Base-by-base conservation (phyloP, 1,140 invertebrate species). In the Lordiphosa stackelbergi region DNA sequence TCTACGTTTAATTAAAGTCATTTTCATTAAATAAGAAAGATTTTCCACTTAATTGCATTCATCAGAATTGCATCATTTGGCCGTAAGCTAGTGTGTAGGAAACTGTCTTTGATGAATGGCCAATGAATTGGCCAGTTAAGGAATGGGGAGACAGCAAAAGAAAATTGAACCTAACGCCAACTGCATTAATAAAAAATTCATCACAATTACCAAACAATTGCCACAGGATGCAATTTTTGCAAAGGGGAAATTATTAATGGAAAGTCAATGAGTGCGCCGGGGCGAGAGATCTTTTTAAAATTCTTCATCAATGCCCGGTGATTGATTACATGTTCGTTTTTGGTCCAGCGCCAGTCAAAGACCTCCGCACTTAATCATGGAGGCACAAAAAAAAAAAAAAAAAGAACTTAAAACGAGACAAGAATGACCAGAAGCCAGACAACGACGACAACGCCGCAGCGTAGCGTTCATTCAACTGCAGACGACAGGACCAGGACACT, bases 171-270 rank as follows among this genome's bases (percentile, higher is more conserved):
- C 77, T 79, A 75, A 79, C 75, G 71, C 71, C 75, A 75, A 63
- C 71, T 16, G 73, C 69, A 71, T 81, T 81, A 70, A 79, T 75
- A 79, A 72, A 58, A 53, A 75, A 85, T 85, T 85, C 74, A 85
- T 85, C 79, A 85, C 79, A 85, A 85, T 85, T 85, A 85, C 79
- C 79, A 85, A 31, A 85, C 74, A 64, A 74, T 73, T 85, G 79
- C 79, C 79, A 75, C 66, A 81, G 77, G 77, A 81, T 83, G 79
- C 79, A 85, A 75, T 73, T 73, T 72, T 31, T 31, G 28, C 28
- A 64, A 65, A 85, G 75, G 69, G 81, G 64, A 85, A 85, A 70
- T 85, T 85, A 85, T 85, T 85, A 85, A 85, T 85, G 81, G 74
- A 74, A 81, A 85, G 66, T 85, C 81, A 85, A 85, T 85, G 81